These are phyloP conservation scores for Caenorhabditis sp. DNA, from an alignment of 2,888 invertebrate species.

Conservation along the genomic window DNA sequence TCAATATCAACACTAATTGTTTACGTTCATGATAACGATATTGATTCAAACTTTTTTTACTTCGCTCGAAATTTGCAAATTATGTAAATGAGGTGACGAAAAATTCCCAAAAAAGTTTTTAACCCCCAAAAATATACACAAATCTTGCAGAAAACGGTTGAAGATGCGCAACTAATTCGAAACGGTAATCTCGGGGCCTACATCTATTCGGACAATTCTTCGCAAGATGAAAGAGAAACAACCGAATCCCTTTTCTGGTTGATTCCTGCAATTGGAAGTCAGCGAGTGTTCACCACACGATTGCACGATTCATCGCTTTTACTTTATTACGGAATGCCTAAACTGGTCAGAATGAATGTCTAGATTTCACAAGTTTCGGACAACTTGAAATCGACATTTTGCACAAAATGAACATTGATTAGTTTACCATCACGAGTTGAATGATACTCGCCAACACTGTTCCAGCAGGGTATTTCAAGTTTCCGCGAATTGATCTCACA, in stretches of 20 bases:
- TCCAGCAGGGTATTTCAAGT: no score
- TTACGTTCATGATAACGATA: no score
- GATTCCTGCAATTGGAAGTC: slow-evolving; percentile 18
- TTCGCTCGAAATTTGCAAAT: no score
- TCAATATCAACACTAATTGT: no score
- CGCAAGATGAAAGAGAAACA: neutral
- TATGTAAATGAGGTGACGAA: no score
- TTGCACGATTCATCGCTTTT: slow-evolving; percentile 33
- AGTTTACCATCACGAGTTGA: slow-evolving; percentile 27
- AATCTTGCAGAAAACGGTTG: neutral
- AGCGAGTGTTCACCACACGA: slow-evolving; percentile 14
- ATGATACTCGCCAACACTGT: slow-evolving; percentile 39
- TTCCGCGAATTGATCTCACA: slow-evolving; percentile 45
- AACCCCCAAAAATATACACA: no score
- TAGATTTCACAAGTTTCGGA: slow-evolving; percentile 14
- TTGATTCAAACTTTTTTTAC: no score
- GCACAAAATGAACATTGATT: slow-evolving; percentile 37
- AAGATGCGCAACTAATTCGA: slow-evolving; percentile 25
- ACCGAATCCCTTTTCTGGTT: slow-evolving; percentile 25
- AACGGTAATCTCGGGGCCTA: slow-evolving; percentile 31
- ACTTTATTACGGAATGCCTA: slow-evolving; percentile 32
- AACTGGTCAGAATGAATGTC: slow-evolving; percentile 18
- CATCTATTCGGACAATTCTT: slow-evolving; percentile 20
- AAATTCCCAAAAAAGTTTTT: no score
- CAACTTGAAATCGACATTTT: slow-evolving; percentile 27